phyloP scores from a whole-genome alignment of 2,113 vertebrate genomes.

The Coracopsis vasa region DNA sequence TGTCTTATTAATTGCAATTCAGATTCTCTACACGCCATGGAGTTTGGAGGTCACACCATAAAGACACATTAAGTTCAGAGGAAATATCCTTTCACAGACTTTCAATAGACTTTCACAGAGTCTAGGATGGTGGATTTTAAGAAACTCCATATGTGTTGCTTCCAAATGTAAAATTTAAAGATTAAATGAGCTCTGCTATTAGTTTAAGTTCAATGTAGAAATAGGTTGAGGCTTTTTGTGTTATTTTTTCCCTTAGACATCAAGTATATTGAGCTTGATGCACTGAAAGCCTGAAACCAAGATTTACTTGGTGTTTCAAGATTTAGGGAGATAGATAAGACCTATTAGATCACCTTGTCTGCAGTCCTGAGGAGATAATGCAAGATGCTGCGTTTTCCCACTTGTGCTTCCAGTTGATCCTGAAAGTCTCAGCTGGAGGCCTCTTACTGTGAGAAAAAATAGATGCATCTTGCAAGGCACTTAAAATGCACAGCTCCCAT shows the following conservation, averaged over 20 bases:
- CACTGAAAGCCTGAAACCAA: not conserved
- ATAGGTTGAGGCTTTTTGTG: not conserved
- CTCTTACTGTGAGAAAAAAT: not conserved
- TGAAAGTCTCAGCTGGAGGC: not conserved
- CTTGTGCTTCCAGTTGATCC: not conserved
- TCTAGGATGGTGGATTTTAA: not conserved
- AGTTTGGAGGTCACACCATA: not conserved
- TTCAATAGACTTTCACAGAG: not conserved
- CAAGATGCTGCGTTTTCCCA: not conserved
- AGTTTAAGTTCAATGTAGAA: not conserved
- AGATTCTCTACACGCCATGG: not conserved
- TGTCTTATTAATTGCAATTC: not conserved
- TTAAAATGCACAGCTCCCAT: not conserved
- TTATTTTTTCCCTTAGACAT: not conserved
- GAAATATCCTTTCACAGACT: not conserved
- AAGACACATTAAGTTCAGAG: not conserved
- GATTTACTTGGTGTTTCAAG: not conserved
- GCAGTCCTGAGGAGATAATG: not conserved
- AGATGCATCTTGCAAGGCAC: not conserved
- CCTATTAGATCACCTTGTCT: not conserved
- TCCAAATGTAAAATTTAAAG: not conserved
- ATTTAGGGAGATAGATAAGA: not conserved
- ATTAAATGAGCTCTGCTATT: not conserved
- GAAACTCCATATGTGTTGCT: not conserved
- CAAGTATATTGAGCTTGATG: not conserved